Base-by-base conservation (phyloP, 2,797 vertebrate genomes). In the Melanogrammus aeglefinus region DNA sequence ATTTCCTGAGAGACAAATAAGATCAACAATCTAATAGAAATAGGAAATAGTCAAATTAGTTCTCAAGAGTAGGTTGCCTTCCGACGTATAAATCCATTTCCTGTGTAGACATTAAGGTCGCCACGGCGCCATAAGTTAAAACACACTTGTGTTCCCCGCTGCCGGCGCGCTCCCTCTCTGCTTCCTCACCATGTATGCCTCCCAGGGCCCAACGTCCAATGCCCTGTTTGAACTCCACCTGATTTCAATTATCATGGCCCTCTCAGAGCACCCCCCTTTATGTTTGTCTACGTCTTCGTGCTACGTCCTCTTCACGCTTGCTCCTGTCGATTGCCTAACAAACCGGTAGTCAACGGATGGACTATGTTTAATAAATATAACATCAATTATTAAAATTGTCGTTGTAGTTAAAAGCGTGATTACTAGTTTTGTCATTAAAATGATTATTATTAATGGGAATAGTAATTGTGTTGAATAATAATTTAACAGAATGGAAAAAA, bases 201-300 rank as follows among this genome's bases (percentile, higher is more conserved):
- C 80, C 44, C 75, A 79, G 66, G 79, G 36, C 69, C 76, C 24
- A 78, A 77, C 76, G 39, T 77, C 75, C 77, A 82, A 77, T 74
- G 75, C 73, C 80, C 72, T 69, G 21, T 85, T 75, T 88, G 81
- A 85, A 85, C 82, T 73, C 81, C 85, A 86, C 84, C 87, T 88
- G 85, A 90, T 81, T 84, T 76, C 73, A 85, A 85, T 88, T 89
- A 85, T 81, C 82, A 31, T 79, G 73, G 82, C 78, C 79, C 75
- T n/a, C 63, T 82, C 70, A 86, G 83, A 85, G 77, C 74, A 33
- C n/a, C 85, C 69, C 24, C 16, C 70, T 29, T 63, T 24, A 24
- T 63, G 27, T 35, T 18, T 29, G 6, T 29, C 70, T 14, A 2
- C 71, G 10, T 24, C 70, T 18, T n/a, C 70, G 35, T 35, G 29